Percentiles rank a stretch among this genome's conserved stretches.
Evolutionary conservation across 2,113 vertebrate species (phyloP).

Genomic region (cattle (Bos taurus)): DNA sequence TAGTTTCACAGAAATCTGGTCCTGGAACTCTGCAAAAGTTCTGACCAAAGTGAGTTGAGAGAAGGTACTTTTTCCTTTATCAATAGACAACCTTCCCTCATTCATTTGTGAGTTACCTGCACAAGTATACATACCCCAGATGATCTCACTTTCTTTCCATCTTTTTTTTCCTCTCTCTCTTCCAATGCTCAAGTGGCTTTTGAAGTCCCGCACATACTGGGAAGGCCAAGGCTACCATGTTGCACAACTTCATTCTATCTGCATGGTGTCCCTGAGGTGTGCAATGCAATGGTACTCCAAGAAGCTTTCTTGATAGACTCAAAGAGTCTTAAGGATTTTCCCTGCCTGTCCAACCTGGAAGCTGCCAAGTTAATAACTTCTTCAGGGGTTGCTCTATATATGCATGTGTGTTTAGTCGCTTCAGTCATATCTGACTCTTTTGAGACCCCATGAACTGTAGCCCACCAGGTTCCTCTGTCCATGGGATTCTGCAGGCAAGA

Average conservation of each 20-base stretch:
- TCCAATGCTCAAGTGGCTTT: neutral
- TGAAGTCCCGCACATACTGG: neutral
- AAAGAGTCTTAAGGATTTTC: neutral
- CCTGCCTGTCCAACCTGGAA: neutral
- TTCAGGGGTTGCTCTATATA: neutral
- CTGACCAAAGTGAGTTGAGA: neutral
- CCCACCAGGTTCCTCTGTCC: neutral
- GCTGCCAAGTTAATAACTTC: neutral
- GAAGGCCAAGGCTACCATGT: neutral
- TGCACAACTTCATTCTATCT: neutral
- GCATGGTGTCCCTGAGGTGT: neutral
- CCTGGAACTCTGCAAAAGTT: neutral
- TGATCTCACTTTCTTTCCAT: neutral
- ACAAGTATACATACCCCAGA: neutral
- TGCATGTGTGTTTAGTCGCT: accelerated
- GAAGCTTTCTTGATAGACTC: neutral
- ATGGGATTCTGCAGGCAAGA: neutral
- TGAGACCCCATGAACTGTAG: neutral
- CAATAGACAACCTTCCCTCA: neutral
- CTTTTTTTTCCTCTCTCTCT: neutral
- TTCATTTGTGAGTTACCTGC: neutral
- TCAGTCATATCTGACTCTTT: neutral
- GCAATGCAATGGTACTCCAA: neutral
- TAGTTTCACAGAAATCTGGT: neutral
- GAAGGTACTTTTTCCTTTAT: neutral